These are phyloP conservation scores for Molothrus ater DNA, from an alignment of 2,797 vertebrate species.

Conservation along the genomic window DNA sequence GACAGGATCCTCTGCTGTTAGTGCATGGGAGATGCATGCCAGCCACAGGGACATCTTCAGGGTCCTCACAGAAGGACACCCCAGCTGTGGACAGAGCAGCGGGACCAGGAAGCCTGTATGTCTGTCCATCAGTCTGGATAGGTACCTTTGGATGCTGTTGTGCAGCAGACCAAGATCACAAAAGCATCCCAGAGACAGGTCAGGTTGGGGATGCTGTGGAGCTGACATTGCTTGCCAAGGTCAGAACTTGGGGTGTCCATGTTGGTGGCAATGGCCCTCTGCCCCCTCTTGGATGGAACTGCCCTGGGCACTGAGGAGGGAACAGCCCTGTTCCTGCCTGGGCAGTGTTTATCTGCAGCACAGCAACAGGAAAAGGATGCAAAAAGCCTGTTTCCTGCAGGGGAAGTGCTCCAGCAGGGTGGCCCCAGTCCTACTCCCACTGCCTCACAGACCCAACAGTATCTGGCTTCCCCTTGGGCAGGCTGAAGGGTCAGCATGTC, in stretches of 20 bases:
- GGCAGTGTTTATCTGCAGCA: conserved; percentile 13
- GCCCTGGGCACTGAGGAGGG: not conserved
- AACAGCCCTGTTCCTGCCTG: not conserved
- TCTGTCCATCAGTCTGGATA: not conserved
- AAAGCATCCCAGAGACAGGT: not conserved
- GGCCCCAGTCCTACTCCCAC: not conserved
- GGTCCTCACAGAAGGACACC: not conserved
- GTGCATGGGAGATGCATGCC: not conserved
- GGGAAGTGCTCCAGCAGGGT: not conserved
- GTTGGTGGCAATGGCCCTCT: no score
- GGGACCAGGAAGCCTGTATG: not conserved
- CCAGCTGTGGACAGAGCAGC: not conserved
- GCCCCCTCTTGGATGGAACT: not conserved
- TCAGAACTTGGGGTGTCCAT: accelerated
- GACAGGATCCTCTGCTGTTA: not conserved
- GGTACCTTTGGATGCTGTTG: not conserved
- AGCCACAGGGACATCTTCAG: not conserved
- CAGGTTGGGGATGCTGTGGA: not conserved
- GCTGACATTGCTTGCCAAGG: not conserved
- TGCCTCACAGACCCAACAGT: accelerated
- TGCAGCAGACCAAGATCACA: not conserved
- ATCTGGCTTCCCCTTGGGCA: not conserved
- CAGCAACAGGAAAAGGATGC: not conserved
- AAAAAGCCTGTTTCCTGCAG: conserved; percentile 1
- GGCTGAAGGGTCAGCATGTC: not conserved